Base-by-base conservation (phyloP, 2,113 vertebrate genomes). In the Hyla sarda region DNA sequence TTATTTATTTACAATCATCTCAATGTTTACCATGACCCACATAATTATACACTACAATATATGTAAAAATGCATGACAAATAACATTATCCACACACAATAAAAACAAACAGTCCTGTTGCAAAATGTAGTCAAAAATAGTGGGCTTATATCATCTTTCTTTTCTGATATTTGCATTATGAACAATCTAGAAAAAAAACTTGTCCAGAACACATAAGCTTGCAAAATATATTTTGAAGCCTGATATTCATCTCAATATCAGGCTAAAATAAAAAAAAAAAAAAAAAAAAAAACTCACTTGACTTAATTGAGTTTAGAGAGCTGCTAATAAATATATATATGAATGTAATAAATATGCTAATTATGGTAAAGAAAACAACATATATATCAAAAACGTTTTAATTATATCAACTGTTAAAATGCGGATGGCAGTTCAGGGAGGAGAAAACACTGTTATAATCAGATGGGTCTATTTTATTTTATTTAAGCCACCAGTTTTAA, bases 381-480 rank as follows among this genome's bases (percentile, higher is more conserved):
- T 81, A 60, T 62, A 77, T 54, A 77, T 60, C 58, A 62, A 47
- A 62, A 62, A 80, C 28, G 37, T 81, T 81, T 80, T 80, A 80
- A 60, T 80, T 81, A 65, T 58, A 41, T 25, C 37, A 80, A 45
- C 32, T 80, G 56, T 16, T 60, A 25, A 62, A 34, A 41, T 13
- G 17, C 37, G 47, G 78, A 62, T 80, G 78, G 37, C 10, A 80
- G 37, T 47, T 62, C 47, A 80, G 37, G 28, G 23, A 9, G 34
- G 23, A 19, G 25, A 47, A 47, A 16, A 79, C 23, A 25, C 45
- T 3, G 7, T 62, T 41, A 62, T 9, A 7, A 60, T 34, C 41
- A 34, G 56, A 28, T 45, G 37, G 56, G 19, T 37, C 62, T 80
- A 47, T 81, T 25, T 17, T 47, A 11, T 16, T 60, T 45, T 65